A percentile compares a stretch with the other conserved stretches of the same genome.
Conservation (phyloP, 2,888 invertebrate genomes). For the Acrobasis consociella region DNA sequence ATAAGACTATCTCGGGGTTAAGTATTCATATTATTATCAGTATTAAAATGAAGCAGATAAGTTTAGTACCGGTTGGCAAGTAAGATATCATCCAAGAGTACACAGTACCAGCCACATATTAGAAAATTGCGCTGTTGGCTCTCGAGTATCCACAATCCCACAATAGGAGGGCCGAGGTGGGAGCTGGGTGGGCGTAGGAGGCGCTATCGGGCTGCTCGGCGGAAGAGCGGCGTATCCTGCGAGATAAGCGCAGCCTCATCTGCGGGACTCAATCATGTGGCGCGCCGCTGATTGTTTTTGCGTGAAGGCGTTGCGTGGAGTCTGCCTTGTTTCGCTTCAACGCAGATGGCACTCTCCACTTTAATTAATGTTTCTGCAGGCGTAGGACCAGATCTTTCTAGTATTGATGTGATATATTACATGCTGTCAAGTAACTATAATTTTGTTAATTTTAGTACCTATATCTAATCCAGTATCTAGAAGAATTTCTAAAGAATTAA, state of each 20-base stretch:
- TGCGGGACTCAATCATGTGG: conserved; percentile 36
- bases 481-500: too few species aligned
- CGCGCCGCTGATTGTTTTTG: conserved; percentile 29
- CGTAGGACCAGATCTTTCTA: conserved; percentile 6
- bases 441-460: too few species aligned
- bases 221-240: conserved; percentile 65
- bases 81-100: not conserved
- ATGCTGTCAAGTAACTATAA: not conserved
- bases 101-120: not conserved
- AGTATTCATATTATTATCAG: too few species aligned
- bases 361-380: conserved; percentile 21
- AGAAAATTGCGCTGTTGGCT: not conserved
- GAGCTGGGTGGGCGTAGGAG: conserved; percentile 46
- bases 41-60: too few species aligned
- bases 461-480: too few species aligned
- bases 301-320: not conserved
- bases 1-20: too few species aligned
- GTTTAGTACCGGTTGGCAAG: not conserved
- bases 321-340: conserved; percentile 7
- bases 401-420: not conserved
- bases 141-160: conserved; percentile 16
- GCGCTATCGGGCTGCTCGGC: conserved; percentile 45
- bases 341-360: conserved; percentile 14
- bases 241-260: conserved; percentile 65
- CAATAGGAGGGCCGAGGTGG: conserved; percentile 25